phyloP scores from a whole-genome alignment of 1,140 invertebrate genomes.

The Hyphantria cunea region DNA sequence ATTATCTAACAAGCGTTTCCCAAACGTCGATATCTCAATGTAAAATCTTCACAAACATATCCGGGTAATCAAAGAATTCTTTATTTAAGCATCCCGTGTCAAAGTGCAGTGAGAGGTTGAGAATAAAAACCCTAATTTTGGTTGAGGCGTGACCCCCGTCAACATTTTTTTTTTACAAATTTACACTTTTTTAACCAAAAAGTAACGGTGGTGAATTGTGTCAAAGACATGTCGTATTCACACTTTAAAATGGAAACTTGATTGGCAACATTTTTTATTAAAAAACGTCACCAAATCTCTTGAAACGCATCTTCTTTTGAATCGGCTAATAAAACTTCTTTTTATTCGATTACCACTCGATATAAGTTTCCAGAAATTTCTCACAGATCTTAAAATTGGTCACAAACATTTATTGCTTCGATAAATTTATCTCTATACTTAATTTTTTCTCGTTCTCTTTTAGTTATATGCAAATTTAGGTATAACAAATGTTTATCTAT shows the following conservation, averaged over 20 bases:
- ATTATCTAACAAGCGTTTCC: conserved; percentile 73
- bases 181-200: conserved; percentile 70
- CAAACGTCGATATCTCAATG: conserved; percentile 73
- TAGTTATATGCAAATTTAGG: conserved; percentile 12
- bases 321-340: conserved; percentile 52
- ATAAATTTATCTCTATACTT: conserved; percentile 6
- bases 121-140: conserved; percentile 74
- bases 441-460: conserved; percentile 10
- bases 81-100: conserved; percentile 70
- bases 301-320: conserved; percentile 62
- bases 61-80: conserved; percentile 68
- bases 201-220: conserved; percentile 72
- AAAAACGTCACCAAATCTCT: conserved; percentile 65
- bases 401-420: not conserved
- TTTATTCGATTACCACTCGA: conserved; percentile 48
- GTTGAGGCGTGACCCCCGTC: conserved; percentile 77
- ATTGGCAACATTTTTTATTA: conserved; percentile 75
- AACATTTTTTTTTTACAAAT: conserved; percentile 71
- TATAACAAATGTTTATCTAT: conserved; percentile 26
- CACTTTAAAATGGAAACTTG: conserved; percentile 77
- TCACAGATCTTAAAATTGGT: conserved; percentile 52
- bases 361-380: conserved; percentile 49
- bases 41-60: conserved; percentile 63
- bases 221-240: conserved; percentile 67
- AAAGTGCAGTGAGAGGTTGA: conserved; percentile 78